phyloP scores from a whole-genome alignment of 2,113 vertebrate species.

The Dolichallabes microphthalmus region DNA sequence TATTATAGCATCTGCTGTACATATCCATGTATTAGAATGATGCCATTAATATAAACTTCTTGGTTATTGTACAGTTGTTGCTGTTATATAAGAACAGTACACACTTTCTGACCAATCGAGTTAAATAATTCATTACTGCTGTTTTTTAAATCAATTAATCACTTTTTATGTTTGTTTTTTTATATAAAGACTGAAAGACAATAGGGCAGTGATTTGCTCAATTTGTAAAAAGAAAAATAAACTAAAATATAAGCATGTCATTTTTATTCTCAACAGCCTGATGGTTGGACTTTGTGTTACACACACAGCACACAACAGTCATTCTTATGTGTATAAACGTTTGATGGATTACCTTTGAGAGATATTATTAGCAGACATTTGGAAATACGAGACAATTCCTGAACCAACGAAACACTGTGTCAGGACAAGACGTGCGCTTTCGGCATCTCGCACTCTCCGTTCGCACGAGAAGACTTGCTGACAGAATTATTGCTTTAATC shows the following conservation, averaged over 20 bases:
- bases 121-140: no score
- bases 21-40: no score
- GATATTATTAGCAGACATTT: background rate
- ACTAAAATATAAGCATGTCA: background rate
- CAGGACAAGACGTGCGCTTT: background rate
- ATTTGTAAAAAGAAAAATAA: background rate
- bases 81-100: no score
- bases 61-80: no score
- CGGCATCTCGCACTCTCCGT: background rate
- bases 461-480: conserved; percentile 9
- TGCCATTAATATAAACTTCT: background rate
- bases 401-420: background rate
- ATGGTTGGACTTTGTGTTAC: background rate
- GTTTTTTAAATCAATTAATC: no score
- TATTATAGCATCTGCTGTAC: no score
- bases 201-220: background rate
- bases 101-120: no score
- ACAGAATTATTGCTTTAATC: conserved; percentile 11
- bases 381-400: background rate
- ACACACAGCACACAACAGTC: background rate
- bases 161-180: background rate
- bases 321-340: no score
- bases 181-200: background rate
- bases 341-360: background rate
- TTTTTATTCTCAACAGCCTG: background rate